Evolutionary conservation across 2,113 vertebrate species (phyloP), one percentile per base, ranked within the genome.

Genomic region (Corythoichthys haematopterus): DNA sequence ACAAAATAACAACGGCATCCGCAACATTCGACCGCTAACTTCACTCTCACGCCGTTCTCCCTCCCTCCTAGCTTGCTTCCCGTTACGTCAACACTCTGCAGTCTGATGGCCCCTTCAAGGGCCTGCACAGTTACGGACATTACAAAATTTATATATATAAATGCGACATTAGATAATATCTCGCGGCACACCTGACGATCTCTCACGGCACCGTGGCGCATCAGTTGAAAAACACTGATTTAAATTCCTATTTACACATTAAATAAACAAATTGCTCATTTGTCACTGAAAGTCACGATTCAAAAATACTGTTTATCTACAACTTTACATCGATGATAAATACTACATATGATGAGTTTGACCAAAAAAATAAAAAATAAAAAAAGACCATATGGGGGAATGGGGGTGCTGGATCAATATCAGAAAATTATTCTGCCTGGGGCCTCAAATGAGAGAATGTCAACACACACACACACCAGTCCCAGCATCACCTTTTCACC

Each of bases 391-490:
- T 64, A 60, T 10, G 56, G 51, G 48, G 20, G 20, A 28, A 28
- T 33, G 66, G 40, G 40, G 40, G 8, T 63, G 37, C 55, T 38
- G 55, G 80, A 87, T 88, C 80, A 80, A 87, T 88, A 86, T 77
- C 67, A 80, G 80, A 80, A 75, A 71, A 70, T 74, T 77, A 70
- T 81, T 86, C 76, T 80, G 70, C 75, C 74, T 74, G 63, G 77
- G 77, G 79, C 69, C 81, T 78, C 79, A 85, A 81, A 76, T 83
- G 72, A 80, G 73, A 80, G 83, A 88, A 89, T 86, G 85, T 84
- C 84, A 88, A 59, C 74, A 80, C 59, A 66, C 75, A 81, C 69
- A 57, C 20, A 13, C 51, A 57, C 33, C 12, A 36, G 55, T 78
- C 71, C 6, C 68, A 58, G 37, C 4, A 51, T 79, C 79, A 84